Percentiles rank a stretch among this genome's conserved stretches.
phyloP scores from a whole-genome alignment of 2,888 invertebrate species.

The Microctonus aethiopoides region DNA sequence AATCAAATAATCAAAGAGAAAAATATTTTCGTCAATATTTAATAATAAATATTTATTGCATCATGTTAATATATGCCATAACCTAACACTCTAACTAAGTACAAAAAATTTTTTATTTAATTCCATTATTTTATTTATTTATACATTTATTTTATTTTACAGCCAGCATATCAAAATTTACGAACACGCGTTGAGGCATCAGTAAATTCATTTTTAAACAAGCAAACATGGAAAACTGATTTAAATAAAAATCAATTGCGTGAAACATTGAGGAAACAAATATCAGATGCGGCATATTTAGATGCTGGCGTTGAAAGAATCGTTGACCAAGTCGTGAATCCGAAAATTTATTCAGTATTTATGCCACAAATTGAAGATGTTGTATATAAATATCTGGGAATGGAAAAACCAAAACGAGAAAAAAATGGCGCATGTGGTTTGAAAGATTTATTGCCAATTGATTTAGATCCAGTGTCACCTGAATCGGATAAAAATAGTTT shows the following conservation, averaged over 20 bases:
- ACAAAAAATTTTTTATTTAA: no score
- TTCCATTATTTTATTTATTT: no score
- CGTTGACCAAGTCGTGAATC: slow-evolving; percentile 95
- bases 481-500: slow-evolving; percentile 78
- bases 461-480: slow-evolving; percentile 85
- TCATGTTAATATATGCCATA: no score
- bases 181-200: slow-evolving; percentile 89
- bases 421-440: slow-evolving; percentile 58
- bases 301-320: slow-evolving; percentile 94
- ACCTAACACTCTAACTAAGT: no score
- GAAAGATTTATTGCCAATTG: slow-evolving; percentile 77
- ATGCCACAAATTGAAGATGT: slow-evolving; percentile 92
- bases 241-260: slow-evolving; percentile 92
- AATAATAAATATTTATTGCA: no score
- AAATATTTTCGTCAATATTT: no score
- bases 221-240: slow-evolving; percentile 87
- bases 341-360: slow-evolving; percentile 88
- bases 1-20: no score
- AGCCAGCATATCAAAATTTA: slow-evolving; percentile 94
- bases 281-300: slow-evolving; percentile 89
- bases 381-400: slow-evolving; percentile 86
- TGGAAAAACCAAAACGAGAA: slow-evolving; percentile 75
- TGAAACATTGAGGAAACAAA: slow-evolving; percentile 87
- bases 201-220: slow-evolving; percentile 84
- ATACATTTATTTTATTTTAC: slow-evolving; percentile 49